These are phyloP conservation scores for Cryptomyrus ogoouensis DNA, from an alignment of 2,113 vertebrate species.

Conservation along the genomic window DNA sequence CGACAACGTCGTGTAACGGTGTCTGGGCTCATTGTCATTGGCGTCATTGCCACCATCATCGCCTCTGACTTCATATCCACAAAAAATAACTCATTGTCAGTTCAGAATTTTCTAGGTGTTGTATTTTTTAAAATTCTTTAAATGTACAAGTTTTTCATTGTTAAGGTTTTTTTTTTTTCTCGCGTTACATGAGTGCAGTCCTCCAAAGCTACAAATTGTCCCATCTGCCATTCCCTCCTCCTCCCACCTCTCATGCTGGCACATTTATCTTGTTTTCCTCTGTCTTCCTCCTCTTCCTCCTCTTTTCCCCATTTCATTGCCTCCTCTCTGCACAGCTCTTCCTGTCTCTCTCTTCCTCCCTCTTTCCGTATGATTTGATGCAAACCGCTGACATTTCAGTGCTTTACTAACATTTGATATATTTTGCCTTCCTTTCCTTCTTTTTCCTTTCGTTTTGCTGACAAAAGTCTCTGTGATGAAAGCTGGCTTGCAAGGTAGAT, in stretches of 20 bases:
- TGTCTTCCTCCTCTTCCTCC: not conserved
- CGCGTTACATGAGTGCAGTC: not conserved
- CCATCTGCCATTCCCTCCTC: not conserved
- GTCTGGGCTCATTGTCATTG: not conserved
- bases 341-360: slow-evolving; percentile 54
- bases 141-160: not conserved
- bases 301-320: not conserved
- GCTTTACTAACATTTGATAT: slow-evolving; percentile 90
- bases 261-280: not conserved
- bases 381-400: slow-evolving; percentile 74
- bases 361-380: slow-evolving; percentile 44
- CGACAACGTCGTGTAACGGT: too few relatives aligned
- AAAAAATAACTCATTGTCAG: not conserved
- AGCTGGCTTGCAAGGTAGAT: slow-evolving; percentile 99
- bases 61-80: not conserved
- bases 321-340: not conserved
- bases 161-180: not conserved
- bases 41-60: not conserved
- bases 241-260: not conserved
- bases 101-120: not conserved
- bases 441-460: slow-evolving; percentile 79
- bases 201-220: not conserved
- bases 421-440: slow-evolving; percentile 89
- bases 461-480: slow-evolving; percentile 98
- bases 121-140: not conserved